Percentiles rank a stretch among this genome's conserved stretches.
Conservation (phyloP, 2,113 vertebrate genomes). For the Sterrhoptilus dennistouni region DNA sequence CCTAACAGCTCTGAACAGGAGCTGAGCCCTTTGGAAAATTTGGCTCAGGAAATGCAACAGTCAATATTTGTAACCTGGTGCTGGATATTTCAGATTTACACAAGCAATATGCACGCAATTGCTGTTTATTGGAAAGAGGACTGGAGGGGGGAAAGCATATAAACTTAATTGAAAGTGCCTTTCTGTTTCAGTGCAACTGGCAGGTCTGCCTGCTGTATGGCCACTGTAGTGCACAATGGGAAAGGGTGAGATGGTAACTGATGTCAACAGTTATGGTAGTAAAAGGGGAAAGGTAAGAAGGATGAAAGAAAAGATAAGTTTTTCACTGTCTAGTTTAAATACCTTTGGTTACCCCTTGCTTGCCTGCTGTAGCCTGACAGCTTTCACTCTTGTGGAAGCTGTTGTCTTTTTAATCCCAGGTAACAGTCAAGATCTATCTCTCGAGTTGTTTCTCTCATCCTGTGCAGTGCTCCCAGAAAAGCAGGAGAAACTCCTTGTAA, state of each 20-base stretch:
- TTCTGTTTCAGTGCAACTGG: neutral
- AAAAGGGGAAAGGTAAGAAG: neutral
- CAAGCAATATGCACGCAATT: accelerated
- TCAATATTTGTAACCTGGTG: neutral
- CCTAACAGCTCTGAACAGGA: neutral
- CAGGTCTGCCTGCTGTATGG: neutral
- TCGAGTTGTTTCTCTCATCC: neutral
- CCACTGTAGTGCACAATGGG: accelerated
- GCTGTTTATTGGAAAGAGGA: neutral
- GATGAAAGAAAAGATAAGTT: neutral
- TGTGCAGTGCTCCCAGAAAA: neutral
- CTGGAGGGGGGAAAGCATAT: neutral
- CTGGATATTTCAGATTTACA: neutral
- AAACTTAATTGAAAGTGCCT: neutral
- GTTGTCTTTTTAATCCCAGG: neutral
- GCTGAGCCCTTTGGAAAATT: neutral
- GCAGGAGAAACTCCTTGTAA: neutral
- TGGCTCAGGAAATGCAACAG: accelerated
- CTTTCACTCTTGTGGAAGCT: neutral
- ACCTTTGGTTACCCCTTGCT: neutral
- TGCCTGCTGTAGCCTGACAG: neutral
- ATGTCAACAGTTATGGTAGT: neutral
- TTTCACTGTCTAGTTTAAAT: neutral
- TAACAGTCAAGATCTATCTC: neutral
- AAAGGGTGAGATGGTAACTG: neutral